Base-by-base conservation (phyloP, 2,888 invertebrate genomes). In the Harmothoe impar region DNA sequence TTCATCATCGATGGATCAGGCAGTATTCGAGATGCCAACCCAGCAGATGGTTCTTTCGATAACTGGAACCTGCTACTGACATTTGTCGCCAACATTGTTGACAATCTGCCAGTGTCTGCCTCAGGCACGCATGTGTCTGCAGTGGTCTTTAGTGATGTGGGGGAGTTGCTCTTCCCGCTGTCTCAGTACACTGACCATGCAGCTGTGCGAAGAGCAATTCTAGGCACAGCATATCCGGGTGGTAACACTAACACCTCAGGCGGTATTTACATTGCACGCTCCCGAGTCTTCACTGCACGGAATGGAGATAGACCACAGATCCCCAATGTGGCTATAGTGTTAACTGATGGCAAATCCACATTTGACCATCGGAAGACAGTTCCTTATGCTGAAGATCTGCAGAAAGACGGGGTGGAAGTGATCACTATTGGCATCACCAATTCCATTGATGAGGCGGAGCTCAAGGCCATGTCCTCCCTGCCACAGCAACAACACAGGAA, bases 11-110 rank as follows among this genome's bases (percentile, higher is more conserved):
- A 81, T 81, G 81, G 81, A 5, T 81, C 81, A 7, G 81, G 81
- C 81, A 81, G 81, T 31, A 81, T 81, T 31, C 81, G 81, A 15
- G 81, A 81, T 81, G 81, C 81, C n/a, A 81, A 81, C 35, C 81
- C 81, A 29, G 20, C 33, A 7, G 81, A 81, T 81, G n/a, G n/a
- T n/a, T n/a, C n/a, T n/a, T n/a, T n/a, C 31, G 81, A 81, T 31
- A 81, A 81, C n/a, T 81, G 81, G 81, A 81, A 31, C 33, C 35
- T 81, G 43, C 81, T 81, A 17, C 81, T 81, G 15, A 31, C 33
- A 7, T 81, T 81, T 81, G 81, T 81, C 7, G 81, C 81, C 43
- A 43, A 81, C 35, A 31, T 81, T 43, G 43, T 31, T 81, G 81
- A 81, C 81, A 31, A 43, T n/a, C n/a, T n/a, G n/a, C n/a, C n/a